Conservation (phyloP, 1,140 invertebrate genomes). For the Nixonia krombeini region DNA sequence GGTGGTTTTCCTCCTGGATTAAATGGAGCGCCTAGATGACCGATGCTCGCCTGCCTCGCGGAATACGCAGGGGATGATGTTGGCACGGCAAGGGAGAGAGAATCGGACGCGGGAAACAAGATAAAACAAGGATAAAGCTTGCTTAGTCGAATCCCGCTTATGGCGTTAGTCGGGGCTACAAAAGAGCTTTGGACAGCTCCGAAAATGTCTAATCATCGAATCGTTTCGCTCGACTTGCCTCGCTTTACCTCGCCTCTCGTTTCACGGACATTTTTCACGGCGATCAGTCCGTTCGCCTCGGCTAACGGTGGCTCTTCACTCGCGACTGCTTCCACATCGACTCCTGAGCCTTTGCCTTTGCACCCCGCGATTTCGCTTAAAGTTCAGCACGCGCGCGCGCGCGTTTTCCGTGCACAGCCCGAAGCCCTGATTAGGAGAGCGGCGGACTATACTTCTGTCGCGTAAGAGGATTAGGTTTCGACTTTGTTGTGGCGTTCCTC, state of each 20-base stretch:
- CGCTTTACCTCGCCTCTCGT: slow-evolving; percentile 18
- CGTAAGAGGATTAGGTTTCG: slow-evolving; percentile 60
- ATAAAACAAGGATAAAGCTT: slow-evolving; percentile 68
- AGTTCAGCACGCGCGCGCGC: too few relatives aligned
- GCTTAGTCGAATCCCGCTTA: slow-evolving; percentile 47
- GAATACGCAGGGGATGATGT: slow-evolving; percentile 36
- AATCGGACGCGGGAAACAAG: slow-evolving; percentile 61
- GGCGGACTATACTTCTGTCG: slow-evolving; percentile 5
- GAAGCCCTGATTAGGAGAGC: slow-evolving; percentile 3
- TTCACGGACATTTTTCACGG: too few relatives aligned
- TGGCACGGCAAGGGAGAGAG: slow-evolving; percentile 30
- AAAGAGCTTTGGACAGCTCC: slow-evolving; percentile 37
- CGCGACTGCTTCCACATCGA: background rate
- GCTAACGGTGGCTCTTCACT: too few relatives aligned
- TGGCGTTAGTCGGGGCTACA: slow-evolving; percentile 42
- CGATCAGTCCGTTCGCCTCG: too few relatives aligned
- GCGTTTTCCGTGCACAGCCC: slow-evolving; percentile 3
- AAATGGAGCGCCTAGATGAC: slow-evolving; percentile 71
- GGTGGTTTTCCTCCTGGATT: slow-evolving; percentile 66
- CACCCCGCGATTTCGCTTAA: slow-evolving; percentile 23
- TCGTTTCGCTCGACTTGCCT: slow-evolving; percentile 43
- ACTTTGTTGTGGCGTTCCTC: slow-evolving; percentile 64
- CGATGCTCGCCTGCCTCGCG: slow-evolving; percentile 59
- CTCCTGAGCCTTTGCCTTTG: too few relatives aligned
- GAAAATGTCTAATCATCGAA: slow-evolving; percentile 49